Conservation (phyloP, 2,113 vertebrate genomes). For the Perca fluviatilis region DNA sequence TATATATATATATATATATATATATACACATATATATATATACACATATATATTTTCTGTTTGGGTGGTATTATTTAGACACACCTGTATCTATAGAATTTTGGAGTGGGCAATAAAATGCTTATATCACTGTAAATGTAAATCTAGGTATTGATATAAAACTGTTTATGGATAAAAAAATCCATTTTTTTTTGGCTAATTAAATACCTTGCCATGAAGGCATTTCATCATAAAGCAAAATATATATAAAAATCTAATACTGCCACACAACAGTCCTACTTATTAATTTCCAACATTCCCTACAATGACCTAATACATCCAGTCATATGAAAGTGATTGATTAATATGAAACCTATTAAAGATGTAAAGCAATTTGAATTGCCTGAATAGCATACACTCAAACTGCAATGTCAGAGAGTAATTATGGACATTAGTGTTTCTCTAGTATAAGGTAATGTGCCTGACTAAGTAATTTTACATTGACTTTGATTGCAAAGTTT, state of each 20-base stretch:
- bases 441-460: conserved; percentile 31
- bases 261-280: neutral
- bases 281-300: neutral
- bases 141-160: neutral
- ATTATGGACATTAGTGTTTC: conserved; percentile 38
- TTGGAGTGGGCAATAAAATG: neutral
- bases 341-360: conserved; percentile 28
- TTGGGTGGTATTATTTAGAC: conserved; percentile 7
- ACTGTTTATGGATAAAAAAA: neutral
- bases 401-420: conserved; percentile 46
- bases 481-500: conserved; percentile 37
- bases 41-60: neutral
- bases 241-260: neutral
- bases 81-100: neutral
- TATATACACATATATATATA: neutral
- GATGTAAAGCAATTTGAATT: conserved; percentile 21
- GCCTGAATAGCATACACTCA: conserved; percentile 24
- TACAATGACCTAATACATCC: conserved; percentile 4
- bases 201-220: neutral
- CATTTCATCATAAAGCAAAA: neutral
- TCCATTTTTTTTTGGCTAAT: neutral
- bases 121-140: neutral
- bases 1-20: neutral
- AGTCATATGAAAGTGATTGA: conserved; percentile 7
- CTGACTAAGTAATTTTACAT: conserved; percentile 38